Percentiles rank a stretch among this genome's conserved stretches.
phyloP scores from a whole-genome alignment of 2,113 vertebrate genomes.

The Oryzias curvinotus region DNA sequence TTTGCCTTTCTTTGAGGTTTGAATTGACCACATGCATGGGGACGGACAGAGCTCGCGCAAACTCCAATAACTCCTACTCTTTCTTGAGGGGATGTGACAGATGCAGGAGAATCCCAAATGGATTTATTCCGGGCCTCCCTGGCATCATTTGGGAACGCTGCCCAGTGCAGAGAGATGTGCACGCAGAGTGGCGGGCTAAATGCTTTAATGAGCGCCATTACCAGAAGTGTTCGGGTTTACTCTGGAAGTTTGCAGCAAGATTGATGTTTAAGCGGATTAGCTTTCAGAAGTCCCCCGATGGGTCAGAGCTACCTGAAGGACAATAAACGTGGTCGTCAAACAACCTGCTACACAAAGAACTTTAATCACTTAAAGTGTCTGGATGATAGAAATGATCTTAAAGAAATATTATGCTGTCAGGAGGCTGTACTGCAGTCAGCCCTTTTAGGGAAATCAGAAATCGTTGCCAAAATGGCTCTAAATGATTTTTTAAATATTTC shows the following conservation, averaged over 20 bases:
- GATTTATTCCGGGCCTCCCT: constrained; percentile 63
- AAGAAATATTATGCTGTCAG: not conserved
- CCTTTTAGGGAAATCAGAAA: too few species aligned
- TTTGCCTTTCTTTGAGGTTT: constrained; percentile 1
- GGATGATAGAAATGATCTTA: constrained; percentile 6
- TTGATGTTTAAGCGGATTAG: constrained; percentile 62
- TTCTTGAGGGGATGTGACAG: constrained; percentile 32
- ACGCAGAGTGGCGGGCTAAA: constrained; percentile 33
- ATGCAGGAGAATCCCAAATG: constrained; percentile 45
- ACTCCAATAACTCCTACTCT: constrained; percentile 31
- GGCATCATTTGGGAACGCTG: constrained; percentile 58
- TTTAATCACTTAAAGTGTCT: constrained; percentile 5
- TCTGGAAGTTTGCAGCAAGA: constrained; percentile 54
- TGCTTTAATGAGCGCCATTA: constrained; percentile 67
- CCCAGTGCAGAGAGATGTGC: constrained; percentile 49
- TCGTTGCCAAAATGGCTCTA: too few species aligned
- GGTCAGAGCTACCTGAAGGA: constrained; percentile 37
- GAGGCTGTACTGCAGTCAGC: not conserved
- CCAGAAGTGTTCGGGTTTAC: constrained; percentile 48
- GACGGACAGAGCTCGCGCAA: constrained; percentile 22
- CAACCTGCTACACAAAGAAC: constrained; percentile 4
- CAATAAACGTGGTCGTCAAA: constrained; percentile 5
- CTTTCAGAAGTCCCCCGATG: constrained; percentile 29
- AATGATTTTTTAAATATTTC: too few species aligned
- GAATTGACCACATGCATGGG: constrained; percentile 27